These are phyloP conservation scores for Escarpia spicata DNA, from an alignment of 2,888 invertebrate genomes.

Conservation along the genomic window DNA sequence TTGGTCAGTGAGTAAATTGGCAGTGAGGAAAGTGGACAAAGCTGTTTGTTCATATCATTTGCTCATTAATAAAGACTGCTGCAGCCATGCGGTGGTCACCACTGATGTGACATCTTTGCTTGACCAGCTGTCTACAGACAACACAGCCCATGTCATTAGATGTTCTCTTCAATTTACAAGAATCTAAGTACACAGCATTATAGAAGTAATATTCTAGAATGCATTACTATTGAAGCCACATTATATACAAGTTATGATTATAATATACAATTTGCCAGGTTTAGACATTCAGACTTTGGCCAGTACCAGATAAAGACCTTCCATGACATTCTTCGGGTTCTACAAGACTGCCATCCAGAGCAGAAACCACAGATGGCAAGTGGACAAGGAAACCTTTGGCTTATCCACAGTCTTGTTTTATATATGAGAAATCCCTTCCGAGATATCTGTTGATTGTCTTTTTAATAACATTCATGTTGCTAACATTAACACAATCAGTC, in stretches of 20 bases:
- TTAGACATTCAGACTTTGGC: not conserved
- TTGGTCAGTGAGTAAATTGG: not conserved
- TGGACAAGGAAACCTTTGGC: too few species aligned
- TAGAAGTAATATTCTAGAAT: not conserved
- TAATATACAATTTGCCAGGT: too few species aligned
- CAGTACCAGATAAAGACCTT: not conserved
- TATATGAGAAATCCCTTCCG: too few species aligned
- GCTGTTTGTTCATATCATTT: slow-evolving; percentile 3
- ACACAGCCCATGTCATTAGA: not conserved
- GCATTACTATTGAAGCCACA: not conserved
- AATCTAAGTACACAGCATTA: not conserved
- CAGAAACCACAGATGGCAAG: too few species aligned
- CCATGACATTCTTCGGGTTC: not conserved
- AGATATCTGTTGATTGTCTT: too few species aligned
- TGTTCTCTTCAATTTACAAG: not conserved
- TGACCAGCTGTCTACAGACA: not conserved
- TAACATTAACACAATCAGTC: too few species aligned
- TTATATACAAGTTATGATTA: not conserved
- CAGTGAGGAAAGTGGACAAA: not conserved
- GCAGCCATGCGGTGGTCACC: not conserved
- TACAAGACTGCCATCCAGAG: too few species aligned
- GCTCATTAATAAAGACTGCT: not conserved
- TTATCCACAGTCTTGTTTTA: too few species aligned
- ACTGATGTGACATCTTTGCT: not conserved
- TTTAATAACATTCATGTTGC: too few species aligned